Base-by-base conservation (phyloP, 1,140 invertebrate genomes). In the Trichomalopsis sarcophagae region DNA sequence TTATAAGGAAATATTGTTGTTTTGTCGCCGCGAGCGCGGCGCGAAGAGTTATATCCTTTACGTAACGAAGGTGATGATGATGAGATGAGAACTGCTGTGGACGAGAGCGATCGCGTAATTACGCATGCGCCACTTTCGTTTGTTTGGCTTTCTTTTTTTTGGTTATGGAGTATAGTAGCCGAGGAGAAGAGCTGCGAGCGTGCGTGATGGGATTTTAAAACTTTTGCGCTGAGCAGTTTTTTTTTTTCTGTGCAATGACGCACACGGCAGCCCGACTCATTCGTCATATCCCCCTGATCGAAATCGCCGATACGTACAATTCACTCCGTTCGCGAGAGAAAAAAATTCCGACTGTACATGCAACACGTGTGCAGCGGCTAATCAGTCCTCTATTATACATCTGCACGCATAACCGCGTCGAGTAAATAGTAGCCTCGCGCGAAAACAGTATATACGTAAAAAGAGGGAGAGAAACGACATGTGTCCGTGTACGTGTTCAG, bases 1-100 rank as follows among this genome's bases (percentile, higher is more conserved):
- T 27, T 78, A 62, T 62, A 62, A 62, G 55, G 55, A 62, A 62
- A 62, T 62, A 62, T 62, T 62, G 55, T 62, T 62, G 17, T 62
- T 62, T n/a, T n/a, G 55, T n/a, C 55, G 5, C 55, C 55, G 40
- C 2, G 55, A 21, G 55, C 55, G 17, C 40, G 7, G 40, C 5
- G 2, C 17, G n/a, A n/a, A 62, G 55, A 62, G 55, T 62, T 36
- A 36, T 36, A 36, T 36, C 55, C 55, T 62, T 62, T 62, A 62
- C 55, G 21, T 62, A 62, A 62, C 55, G 21, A 62, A 62, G 55
- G 55, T 62, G 55, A 62, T 21, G 50, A 21, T 55, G 13, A 55
- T 62, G 55, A 17, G 55, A 21, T 62, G 21, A 27, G 27, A 27
- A 1, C 27, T 27, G 27, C 27, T 27, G 27, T 2, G 27, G 27